Evolutionary conservation across 1,140 invertebrate genomes (phyloP).

Genomic region (Schmidtea mediterranea): DNA sequence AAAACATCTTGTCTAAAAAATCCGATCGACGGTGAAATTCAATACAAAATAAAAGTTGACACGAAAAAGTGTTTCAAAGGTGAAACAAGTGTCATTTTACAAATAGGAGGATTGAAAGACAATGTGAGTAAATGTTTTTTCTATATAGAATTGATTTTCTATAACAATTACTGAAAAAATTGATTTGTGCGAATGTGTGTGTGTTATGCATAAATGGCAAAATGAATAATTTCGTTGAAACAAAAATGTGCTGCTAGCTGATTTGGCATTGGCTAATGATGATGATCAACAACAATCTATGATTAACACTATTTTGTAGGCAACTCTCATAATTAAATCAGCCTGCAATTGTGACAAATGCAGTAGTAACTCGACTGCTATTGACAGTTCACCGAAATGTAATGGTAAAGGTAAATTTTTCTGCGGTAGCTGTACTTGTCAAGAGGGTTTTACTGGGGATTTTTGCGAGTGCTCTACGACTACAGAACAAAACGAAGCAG

Average conservation of each 20-base stretch:
- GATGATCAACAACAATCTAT: too few species aligned
- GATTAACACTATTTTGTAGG: too few species aligned
- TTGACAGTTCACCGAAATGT: neutral
- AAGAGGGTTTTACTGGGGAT: neutral
- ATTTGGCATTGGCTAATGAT: too few species aligned
- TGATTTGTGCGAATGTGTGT: too few species aligned
- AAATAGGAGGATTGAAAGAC: neutral
- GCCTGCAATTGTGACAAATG: neutral
- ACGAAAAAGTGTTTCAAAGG: constrained; percentile 6
- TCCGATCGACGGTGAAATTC: constrained; percentile 7
- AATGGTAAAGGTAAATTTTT: neutral
- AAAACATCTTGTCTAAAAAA: neutral
- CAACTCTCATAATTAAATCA: neutral
- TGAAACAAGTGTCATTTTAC: neutral
- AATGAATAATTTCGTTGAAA: too few species aligned
- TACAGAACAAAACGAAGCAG: neutral
- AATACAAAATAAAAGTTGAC: constrained; percentile 7
- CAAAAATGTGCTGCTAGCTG: too few species aligned
- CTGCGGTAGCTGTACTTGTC: constrained; percentile 3
- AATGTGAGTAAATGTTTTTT: too few species aligned
- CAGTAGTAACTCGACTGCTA: too few species aligned
- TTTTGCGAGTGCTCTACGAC: constrained; percentile 4
- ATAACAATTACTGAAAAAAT: too few species aligned
- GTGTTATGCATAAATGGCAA: too few species aligned
- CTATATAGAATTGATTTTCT: too few species aligned